These are phyloP conservation scores for Cataglyphis altisquamis DNA, from an alignment of 2,888 invertebrate species.

Conservation along the genomic window DNA sequence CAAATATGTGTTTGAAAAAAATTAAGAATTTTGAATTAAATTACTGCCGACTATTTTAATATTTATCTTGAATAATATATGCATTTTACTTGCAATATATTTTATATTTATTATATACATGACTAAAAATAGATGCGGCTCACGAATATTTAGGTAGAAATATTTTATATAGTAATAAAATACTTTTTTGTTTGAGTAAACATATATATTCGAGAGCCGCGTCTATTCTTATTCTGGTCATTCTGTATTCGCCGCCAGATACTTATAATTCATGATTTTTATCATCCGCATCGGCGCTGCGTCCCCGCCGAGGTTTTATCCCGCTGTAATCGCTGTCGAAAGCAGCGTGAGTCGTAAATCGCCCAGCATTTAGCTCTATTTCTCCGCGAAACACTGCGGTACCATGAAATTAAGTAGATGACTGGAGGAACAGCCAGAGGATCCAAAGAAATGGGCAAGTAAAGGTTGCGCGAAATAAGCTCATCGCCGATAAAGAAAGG, in stretches of 20 bases:
- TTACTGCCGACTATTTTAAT: not conserved
- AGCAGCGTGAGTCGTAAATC: constrained; percentile 48
- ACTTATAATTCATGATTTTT: constrained; percentile 48
- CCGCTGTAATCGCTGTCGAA: constrained; percentile 34
- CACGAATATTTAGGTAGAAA: no score
- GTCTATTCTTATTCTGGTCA: constrained; percentile 10
- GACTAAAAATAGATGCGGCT: no score
- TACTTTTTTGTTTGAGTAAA: not conserved
- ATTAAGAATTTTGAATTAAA: not conserved
- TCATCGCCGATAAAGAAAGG: constrained; percentile 51
- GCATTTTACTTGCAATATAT: not conserved
- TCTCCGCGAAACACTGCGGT: constrained; percentile 59
- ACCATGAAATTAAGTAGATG: constrained; percentile 73
- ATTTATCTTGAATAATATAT: not conserved
- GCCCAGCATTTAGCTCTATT: constrained; percentile 57
- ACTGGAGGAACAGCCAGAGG: constrained; percentile 27
- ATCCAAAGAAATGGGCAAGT: not conserved
- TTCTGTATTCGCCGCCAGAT: constrained; percentile 12
- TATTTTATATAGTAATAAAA: not conserved
- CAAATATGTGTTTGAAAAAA: no score
- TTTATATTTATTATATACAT: not conserved
- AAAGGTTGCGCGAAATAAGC: constrained; percentile 69
- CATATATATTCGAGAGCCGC: not conserved
- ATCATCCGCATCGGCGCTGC: constrained; percentile 13
- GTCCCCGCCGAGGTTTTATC: constrained; percentile 22